Evolutionary conservation across 2,888 invertebrate species (phyloP).

Genomic region (Yponomeuta sedellus): DNA sequence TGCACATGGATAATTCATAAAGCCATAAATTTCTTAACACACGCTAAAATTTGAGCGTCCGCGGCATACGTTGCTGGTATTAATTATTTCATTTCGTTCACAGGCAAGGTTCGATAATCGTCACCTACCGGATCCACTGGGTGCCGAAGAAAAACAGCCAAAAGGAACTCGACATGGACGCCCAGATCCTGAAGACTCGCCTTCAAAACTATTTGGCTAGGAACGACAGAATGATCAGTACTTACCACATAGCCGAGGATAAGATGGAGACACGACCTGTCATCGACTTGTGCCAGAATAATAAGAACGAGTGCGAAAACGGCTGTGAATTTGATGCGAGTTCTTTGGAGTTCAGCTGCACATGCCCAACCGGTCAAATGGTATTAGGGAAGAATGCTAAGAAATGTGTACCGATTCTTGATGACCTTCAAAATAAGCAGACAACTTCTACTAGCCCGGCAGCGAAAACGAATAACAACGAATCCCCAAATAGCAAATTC

Average conservation of each 20-base stretch:
- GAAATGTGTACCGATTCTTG: constrained; percentile 55
- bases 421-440: constrained; percentile 20
- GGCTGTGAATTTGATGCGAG: constrained; percentile 80
- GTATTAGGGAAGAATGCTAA: constrained; percentile 54
- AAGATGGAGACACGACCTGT: constrained; percentile 58
- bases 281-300: constrained; percentile 80
- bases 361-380: constrained; percentile 75
- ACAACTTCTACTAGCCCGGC: constrained; percentile 20
- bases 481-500: constrained; percentile 31
- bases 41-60: too few species aligned
- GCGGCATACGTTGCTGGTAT: too few species aligned
- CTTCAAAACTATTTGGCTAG: constrained; percentile 66
- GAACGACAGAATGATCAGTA: constrained; percentile 71
- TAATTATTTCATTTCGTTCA: constrained; percentile 28
- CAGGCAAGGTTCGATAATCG: constrained; percentile 81
- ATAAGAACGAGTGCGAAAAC: constrained; percentile 80
- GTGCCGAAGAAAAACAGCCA: constrained; percentile 65
- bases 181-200: constrained; percentile 64
- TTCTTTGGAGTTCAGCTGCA: constrained; percentile 79
- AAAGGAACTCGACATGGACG: constrained; percentile 27
- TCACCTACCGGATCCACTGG: constrained; percentile 82
- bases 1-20: too few species aligned
- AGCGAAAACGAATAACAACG: constrained; percentile 27
- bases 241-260: constrained; percentile 71
- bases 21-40: too few species aligned